Evolutionary conservation across 2,113 vertebrate genomes (phyloP).

Genomic region (Sinosuthora webbiana): DNA sequence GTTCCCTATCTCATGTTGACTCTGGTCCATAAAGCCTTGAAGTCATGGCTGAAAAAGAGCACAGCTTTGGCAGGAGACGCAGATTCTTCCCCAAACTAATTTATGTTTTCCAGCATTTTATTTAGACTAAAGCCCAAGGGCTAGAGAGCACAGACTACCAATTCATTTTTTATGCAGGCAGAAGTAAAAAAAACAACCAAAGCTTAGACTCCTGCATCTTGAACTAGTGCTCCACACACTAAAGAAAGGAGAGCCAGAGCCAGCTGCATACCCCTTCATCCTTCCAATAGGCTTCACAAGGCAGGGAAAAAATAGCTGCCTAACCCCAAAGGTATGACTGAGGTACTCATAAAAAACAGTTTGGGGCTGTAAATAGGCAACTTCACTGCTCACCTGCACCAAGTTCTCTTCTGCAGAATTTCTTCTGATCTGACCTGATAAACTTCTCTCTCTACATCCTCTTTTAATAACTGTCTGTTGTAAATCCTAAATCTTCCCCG

Average conservation of each 20-base stretch:
- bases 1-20: neutral
- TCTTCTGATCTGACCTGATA: neutral
- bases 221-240: neutral
- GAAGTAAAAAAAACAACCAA: neutral
- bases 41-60: neutral
- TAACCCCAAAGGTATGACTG: neutral
- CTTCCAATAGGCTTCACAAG: neutral
- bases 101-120: neutral
- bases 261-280: neutral
- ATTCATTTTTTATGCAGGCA: neutral
- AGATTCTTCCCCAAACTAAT: neutral
- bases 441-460: neutral
- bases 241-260: neutral
- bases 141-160: neutral
- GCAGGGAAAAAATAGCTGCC: neutral
- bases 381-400: accelerated
- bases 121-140: neutral
- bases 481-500: neutral
- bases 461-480: neutral
- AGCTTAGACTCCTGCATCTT: neutral
- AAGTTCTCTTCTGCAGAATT: neutral
- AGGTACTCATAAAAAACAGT: neutral
- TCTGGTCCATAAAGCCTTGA: neutral
- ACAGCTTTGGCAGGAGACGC: neutral
- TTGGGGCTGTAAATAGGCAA: neutral